Conservation (phyloP, 92 coral and sea anemone species). For the Porites cylindrica region DNA sequence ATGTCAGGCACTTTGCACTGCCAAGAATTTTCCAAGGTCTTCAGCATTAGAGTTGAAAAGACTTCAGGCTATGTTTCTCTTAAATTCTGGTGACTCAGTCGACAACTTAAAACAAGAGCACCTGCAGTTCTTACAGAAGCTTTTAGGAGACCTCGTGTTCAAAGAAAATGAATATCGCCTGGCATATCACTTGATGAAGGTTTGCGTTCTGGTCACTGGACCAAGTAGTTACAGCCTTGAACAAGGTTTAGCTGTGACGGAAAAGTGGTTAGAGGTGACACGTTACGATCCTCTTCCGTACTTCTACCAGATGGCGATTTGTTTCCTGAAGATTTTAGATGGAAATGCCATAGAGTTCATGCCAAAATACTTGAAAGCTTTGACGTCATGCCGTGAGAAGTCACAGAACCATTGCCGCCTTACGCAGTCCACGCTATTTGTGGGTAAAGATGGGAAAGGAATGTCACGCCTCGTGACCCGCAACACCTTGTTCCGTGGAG, state of each 20-base stretch:
- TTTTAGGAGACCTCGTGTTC: constrained; percentile 75
- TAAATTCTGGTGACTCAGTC: constrained; percentile 60
- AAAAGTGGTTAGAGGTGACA: constrained; percentile 68
- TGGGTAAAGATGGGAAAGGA: constrained; percentile 78
- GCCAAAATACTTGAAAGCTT: constrained; percentile 52
- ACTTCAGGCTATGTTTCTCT: constrained; percentile 73
- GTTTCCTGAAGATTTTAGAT: constrained; percentile 76
- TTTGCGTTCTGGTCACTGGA: constrained; percentile 73
- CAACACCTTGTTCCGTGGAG: constrained; percentile 68
- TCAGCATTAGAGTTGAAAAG: constrained; percentile 73
- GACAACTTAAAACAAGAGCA: constrained; percentile 42
- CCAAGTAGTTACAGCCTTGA: constrained; percentile 73
- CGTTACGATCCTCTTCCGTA: constrained; percentile 68
- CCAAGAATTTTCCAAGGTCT: constrained; percentile 70
- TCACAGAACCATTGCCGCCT: constrained; percentile 81
- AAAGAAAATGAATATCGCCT: constrained; percentile 55
- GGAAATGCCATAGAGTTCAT: constrained; percentile 57
- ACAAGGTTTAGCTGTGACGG: constrained; percentile 70
- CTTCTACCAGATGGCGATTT: constrained; percentile 82
- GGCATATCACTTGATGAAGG: constrained; percentile 75
- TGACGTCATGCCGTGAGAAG: constrained; percentile 62
- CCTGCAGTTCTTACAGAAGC: constrained; percentile 62
- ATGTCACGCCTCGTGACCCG: constrained; percentile 84
- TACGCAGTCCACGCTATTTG: constrained; percentile 59
- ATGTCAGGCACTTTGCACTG: constrained; percentile 64